These are phyloP conservation scores for Aplodontia rufa DNA, from an alignment of 2,113 vertebrate species.

Conservation along the genomic window DNA sequence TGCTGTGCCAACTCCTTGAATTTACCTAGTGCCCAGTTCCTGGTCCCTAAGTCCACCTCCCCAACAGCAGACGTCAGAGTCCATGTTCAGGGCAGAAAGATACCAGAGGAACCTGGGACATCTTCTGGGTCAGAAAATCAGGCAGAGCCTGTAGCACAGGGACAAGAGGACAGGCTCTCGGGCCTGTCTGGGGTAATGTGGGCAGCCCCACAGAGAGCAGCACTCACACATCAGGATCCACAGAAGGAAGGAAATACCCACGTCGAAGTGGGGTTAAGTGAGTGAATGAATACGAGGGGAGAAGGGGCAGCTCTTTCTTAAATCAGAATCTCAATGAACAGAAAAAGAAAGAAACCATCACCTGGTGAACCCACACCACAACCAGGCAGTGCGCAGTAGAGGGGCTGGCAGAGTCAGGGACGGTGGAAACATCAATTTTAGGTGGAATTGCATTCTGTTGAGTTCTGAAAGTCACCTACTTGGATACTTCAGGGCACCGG, in stretches of 20 bases:
- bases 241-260: too few species aligned
- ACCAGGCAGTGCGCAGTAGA: too few species aligned
- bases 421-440: not conserved
- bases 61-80: not conserved
- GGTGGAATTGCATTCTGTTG: rapidly evolving
- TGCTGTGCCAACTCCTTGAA: not conserved
- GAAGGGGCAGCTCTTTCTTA: not conserved
- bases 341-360: rapidly evolving
- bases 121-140: not conserved
- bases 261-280: too few species aligned
- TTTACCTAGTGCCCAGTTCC: not conserved
- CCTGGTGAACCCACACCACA: rapidly evolving
- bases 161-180: rapidly evolving
- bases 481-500: rapidly evolving
- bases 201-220: not conserved
- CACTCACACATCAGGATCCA: not conserved
- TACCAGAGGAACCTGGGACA: not conserved
- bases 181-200: not conserved
- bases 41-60: not conserved
- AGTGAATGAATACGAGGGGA: too few species aligned
- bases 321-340: not conserved
- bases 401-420: not conserved
- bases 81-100: not conserved
- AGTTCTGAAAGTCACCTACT: not conserved
- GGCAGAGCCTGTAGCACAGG: not conserved